phyloP scores from a whole-genome alignment of 2,113 vertebrate genomes.

The Myotis lucifugus region DNA sequence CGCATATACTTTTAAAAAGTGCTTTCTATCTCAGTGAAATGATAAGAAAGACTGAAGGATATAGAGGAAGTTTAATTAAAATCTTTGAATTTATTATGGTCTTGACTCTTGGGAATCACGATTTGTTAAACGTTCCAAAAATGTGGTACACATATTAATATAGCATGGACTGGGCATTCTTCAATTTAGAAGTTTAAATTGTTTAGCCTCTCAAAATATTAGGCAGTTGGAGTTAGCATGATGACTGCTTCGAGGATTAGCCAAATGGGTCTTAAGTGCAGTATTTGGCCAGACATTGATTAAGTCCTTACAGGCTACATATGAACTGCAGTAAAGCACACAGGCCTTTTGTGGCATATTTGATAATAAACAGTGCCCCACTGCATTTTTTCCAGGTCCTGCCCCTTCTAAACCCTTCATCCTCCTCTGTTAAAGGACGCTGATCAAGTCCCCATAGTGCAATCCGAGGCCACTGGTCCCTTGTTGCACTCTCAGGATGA shows the following conservation, averaged over 20 bases:
- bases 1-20: not conserved
- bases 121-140: constrained; percentile 49
- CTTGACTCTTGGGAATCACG: constrained; percentile 31
- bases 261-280: not conserved
- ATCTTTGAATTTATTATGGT: constrained; percentile 25
- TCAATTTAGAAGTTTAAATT: constrained; percentile 23
- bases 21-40: constrained; percentile 17
- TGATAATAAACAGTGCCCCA: not conserved
- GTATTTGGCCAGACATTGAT: not conserved
- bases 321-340: not conserved
- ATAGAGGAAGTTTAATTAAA: constrained; percentile 54
- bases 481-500: not conserved
- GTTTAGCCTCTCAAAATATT: not conserved
- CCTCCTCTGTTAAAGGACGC: not conserved
- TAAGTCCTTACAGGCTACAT: not conserved
- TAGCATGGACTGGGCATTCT: not conserved
- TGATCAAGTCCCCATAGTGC: not conserved
- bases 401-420: not conserved
- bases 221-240: not conserved
- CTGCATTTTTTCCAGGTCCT: not conserved
- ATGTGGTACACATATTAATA: constrained; percentile 3
- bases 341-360: not conserved
- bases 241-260: not conserved
- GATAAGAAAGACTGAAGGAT: not conserved
- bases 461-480: not conserved